Base-by-base conservation (phyloP, 2,888 invertebrate genomes). In the Cheilosia grossa region DNA sequence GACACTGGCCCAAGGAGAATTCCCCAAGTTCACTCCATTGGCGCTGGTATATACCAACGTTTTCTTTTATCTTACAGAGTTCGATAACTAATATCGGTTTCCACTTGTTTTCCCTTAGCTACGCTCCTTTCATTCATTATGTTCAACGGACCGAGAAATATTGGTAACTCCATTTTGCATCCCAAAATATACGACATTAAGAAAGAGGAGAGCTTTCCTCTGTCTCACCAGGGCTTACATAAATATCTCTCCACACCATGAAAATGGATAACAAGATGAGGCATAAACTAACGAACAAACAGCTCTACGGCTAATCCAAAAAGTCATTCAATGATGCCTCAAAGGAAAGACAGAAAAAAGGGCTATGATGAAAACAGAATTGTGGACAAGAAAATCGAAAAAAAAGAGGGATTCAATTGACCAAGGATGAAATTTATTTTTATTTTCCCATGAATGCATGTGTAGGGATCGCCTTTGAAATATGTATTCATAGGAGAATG, bases 251-350 rank as follows among this genome's bases (percentile, higher is more conserved):
- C 53, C 59, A 69, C 61, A 67, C 47, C 78, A 70, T 72, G 51
- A 61, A 70, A 56, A 37, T 19, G 47, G 59, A 59, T 64, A 58
- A 74, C 73, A 79, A 73, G 74, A 79, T 74, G 64, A 83, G 54
- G 73, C 69, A 73, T 79, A 80, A 80, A 80, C 80, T 80, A 69
- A 74, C 70, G 56, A 78, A 78, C 78, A 72, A 78, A 70, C 80
- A 63, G 61, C 63, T 27, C 27, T 56, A 61, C 27, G 51, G 73
- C 74, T 83, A 83, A 79, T 79, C 63, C 69, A 63, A 51, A 83
- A 74, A 73, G 73, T 74, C 73, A 83, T 74, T 59, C 69, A 83
- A 79, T 79, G 82, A 83, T 79, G 73, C 73, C 51, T 74, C 73
- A 67, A 53, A 58, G 40, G n/a, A 67, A 79, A 37, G 37, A 37